Percentiles rank a stretch among this genome's conserved stretches.
Conservation (phyloP, 2,113 vertebrate species). For the Scatophagus argus region DNA sequence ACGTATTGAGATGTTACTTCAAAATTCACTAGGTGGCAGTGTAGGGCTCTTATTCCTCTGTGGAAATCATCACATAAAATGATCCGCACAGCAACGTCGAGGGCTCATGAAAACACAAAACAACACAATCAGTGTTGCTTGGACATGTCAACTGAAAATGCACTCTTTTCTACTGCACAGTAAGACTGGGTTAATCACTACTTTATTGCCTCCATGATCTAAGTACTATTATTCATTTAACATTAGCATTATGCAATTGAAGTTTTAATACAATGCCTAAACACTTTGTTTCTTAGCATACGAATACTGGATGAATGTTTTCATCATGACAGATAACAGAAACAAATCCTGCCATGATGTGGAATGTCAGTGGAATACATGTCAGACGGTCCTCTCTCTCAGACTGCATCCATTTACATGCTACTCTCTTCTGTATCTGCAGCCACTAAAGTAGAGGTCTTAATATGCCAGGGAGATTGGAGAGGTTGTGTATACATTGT, state of each 20-base stretch:
- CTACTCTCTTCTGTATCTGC: background rate
- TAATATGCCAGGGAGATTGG: conserved; percentile 5
- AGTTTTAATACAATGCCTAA: conserved; percentile 4
- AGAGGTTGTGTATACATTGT: conserved; percentile 44
- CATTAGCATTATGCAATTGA: conserved; percentile 31
- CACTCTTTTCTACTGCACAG: conserved; percentile 16
- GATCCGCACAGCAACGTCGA: background rate
- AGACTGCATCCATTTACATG: conserved; percentile 3
- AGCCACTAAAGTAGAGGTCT: conserved; percentile 22
- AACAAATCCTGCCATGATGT: conserved; percentile 41
- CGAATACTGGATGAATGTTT: conserved; percentile 23
- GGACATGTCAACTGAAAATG: conserved; percentile 13
- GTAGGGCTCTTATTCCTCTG: background rate
- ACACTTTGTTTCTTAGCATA: background rate
- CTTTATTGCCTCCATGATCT: conserved; percentile 4
- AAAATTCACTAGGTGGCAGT: conserved; percentile 60
- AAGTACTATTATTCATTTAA: conserved; percentile 13
- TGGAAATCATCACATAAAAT: background rate
- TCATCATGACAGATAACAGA: conserved; percentile 44
- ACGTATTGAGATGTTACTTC: background rate
- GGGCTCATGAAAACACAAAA: background rate
- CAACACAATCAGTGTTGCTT: conserved; percentile 1
- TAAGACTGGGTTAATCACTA: background rate
- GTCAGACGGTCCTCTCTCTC: conserved; percentile 1
- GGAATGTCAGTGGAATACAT: conserved; percentile 22